Conservation (phyloP, 1,140 invertebrate genomes). For the Solenopsis invicta region DNA sequence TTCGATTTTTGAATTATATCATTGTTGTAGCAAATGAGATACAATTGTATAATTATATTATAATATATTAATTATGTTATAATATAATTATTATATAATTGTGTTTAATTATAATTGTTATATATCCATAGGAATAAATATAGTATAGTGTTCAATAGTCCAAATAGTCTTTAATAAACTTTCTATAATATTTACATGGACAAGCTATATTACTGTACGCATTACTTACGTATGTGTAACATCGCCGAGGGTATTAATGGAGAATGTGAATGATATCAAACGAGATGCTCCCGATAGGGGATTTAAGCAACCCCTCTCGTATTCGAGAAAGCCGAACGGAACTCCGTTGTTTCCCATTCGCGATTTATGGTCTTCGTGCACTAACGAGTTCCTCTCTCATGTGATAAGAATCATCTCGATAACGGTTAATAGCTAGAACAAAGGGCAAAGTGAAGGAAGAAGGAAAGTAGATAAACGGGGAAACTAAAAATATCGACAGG, state of each 20-base stretch:
- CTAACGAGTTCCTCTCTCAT: constrained; percentile 32
- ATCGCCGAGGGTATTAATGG: constrained; percentile 7
- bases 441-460: not conserved
- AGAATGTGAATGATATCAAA: constrained; percentile 38
- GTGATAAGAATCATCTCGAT: constrained; percentile 55
- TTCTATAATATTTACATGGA: not conserved
- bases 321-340: constrained; percentile 30
- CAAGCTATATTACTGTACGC: not conserved
- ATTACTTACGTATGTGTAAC: constrained; percentile 9
- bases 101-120: not conserved
- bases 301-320: constrained; percentile 6
- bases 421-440: constrained; percentile 56
- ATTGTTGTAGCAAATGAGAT: too few species aligned
- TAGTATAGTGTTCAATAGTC: not conserved
- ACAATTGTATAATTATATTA: too few species aligned
- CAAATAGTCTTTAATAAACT: not conserved
- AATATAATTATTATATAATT: too few species aligned
- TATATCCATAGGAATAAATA: not conserved
- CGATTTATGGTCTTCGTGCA: constrained; percentile 60
- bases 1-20: too few species aligned
- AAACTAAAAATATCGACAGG: constrained; percentile 13
- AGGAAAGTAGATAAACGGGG: not conserved
- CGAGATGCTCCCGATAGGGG: constrained; percentile 19
- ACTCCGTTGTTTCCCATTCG: constrained; percentile 27
- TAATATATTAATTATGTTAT: not conserved